Conservation (phyloP, 1,140 invertebrate genomes). For the Heliconius nattereri region DNA sequence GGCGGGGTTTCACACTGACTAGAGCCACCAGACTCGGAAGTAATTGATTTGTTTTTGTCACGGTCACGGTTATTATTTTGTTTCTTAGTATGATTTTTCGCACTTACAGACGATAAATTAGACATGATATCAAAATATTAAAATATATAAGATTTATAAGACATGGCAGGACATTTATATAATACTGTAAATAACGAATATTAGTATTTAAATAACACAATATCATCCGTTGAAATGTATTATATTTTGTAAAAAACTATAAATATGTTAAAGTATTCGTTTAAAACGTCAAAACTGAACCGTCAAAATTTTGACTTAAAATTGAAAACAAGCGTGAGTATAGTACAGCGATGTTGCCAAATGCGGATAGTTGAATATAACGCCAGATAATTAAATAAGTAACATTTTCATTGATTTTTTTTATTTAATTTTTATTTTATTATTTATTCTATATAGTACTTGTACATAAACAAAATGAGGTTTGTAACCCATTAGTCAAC, state of each 20-base stretch:
- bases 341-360: background rate
- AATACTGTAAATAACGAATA: background rate
- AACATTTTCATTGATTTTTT: no score
- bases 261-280: constrained; percentile 9
- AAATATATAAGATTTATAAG: constrained; percentile 26
- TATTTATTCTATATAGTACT: no score
- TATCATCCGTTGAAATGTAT: background rate
- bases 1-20: constrained; percentile 78
- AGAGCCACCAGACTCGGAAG: constrained; percentile 75
- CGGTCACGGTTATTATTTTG: constrained; percentile 63
- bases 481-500: no score
- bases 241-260: constrained; percentile 7
- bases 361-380: no score
- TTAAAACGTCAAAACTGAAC: constrained; percentile 15
- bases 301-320: constrained; percentile 11
- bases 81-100: constrained; percentile 73
- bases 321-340: constrained; percentile 10
- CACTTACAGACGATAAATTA: constrained; percentile 59
- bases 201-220: background rate
- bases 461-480: no score
- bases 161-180: constrained; percentile 12
- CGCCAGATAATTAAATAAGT: no score
- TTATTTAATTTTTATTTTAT: no score
- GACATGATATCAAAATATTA: constrained; percentile 57
- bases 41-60: constrained; percentile 73